Evolutionary conservation across 1,140 invertebrate genomes (phyloP), one percentile per base, ranked within the genome.

Genomic region (Acarapis woodi): DNA sequence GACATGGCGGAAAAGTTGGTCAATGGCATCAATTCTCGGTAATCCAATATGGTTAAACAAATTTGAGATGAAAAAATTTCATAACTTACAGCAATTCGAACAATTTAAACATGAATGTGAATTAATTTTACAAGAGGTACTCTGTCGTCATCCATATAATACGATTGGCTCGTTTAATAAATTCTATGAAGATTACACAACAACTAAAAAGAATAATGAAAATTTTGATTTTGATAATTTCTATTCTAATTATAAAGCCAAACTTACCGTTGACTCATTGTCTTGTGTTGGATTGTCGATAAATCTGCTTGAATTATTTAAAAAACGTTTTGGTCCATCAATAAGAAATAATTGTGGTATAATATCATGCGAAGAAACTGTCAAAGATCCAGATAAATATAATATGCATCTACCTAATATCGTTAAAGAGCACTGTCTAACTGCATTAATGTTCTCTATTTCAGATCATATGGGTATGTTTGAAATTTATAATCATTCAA

Each of bases 341-440:
- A 28, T 20, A 28, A 21, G 21, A n/a, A 20, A 12, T 20, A 30
- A 26, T 3, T 26, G 44, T 38, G 44, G 30, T 12, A 23, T 83
- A 46, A 70, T 71, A 24, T 83, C 78, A 12, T 85, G 77, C 49
- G 79, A 85, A 57, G 80, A 87, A 56, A 70, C 63, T 45, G 40
- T 53, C 3, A 37, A 40, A 5, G 41, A 47, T 10, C 52, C 53
- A n/a, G 47, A 50, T 25, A 32, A 14, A 10, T 43, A 43, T 33
- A 20, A 14, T n/a, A 35, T 43, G 2, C 14, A 43, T 12, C 31
- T 34, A 5, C 35, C 41, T 2, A 32, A 37, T 20, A 41, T 32
- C 15, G 74, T 80, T 48, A 83, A 83, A 56, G 80, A 87, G 54
- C 80, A 87, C 51, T 75, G 80, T 19, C 59, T 83, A 51, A 68